These are phyloP conservation scores for Crambe crambe DNA, from an alignment of 37 sponge, comb jelly and placozoan genomes.

Conservation along the genomic window DNA sequence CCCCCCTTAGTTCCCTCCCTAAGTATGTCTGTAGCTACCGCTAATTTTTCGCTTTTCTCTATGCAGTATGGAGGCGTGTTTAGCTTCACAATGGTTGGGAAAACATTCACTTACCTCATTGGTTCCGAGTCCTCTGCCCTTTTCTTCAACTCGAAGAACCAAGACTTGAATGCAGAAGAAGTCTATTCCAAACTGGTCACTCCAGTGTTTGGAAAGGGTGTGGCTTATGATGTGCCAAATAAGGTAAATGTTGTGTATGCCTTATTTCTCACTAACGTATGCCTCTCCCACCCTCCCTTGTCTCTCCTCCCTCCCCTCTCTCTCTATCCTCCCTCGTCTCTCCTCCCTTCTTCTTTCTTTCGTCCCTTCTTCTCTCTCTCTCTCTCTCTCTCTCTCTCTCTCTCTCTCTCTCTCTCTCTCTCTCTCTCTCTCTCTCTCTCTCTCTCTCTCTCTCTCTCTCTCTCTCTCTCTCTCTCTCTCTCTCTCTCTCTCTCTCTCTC, in stretches of 20 bases:
- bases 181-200: constrained; percentile 79
- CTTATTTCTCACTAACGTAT: too few species aligned
- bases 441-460: too few species aligned
- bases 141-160: constrained; percentile 87
- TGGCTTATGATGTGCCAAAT: constrained; percentile 86
- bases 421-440: too few species aligned
- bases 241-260: constrained; percentile 45
- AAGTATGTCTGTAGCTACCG: too few species aligned
- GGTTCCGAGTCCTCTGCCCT: constrained; percentile 67
- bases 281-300: background rate
- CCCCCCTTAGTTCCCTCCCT: too few species aligned
- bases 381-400: background rate
- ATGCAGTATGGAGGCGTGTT: constrained; percentile 81
- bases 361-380: too few species aligned
- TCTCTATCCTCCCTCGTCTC: too few species aligned
- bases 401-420: too few species aligned
- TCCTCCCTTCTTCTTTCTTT: too few species aligned
- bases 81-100: constrained; percentile 87
- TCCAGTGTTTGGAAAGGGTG: constrained; percentile 92
- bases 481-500: too few species aligned
- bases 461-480: too few species aligned
- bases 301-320: background rate
- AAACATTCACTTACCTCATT: constrained; percentile 84
- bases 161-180: constrained; percentile 87
- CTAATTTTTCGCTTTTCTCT: too few species aligned